phyloP scores from a whole-genome alignment of 2,797 vertebrate species.

The Megaceryle alcyon region DNA sequence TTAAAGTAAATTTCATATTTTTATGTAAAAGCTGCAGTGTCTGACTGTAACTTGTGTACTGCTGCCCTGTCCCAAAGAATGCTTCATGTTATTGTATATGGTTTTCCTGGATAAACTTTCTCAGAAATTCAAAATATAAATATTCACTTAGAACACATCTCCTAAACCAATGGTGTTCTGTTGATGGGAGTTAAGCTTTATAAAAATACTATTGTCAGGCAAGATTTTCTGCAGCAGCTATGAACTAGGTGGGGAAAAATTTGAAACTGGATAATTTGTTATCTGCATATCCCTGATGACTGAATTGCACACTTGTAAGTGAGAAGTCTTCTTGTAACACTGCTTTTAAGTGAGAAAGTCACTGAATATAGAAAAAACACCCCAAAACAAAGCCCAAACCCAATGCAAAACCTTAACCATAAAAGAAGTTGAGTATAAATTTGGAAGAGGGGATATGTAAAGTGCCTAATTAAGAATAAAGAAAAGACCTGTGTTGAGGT shows the following conservation, averaged over 20 bases:
- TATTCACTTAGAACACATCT: neutral
- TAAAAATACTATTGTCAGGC: neutral
- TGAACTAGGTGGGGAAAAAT: neutral
- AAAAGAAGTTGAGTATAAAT: neutral
- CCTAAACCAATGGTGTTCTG: neutral
- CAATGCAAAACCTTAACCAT: neutral
- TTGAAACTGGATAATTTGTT: constrained; percentile 7
- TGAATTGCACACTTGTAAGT: neutral
- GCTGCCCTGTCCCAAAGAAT: neutral
- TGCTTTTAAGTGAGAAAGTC: neutral
- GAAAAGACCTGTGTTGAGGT: neutral
- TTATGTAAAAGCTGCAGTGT: neutral
- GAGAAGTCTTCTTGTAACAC: neutral
- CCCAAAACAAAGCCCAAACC: neutral
- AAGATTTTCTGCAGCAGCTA: neutral
- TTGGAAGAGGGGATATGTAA: neutral
- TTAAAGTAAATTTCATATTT: neutral
- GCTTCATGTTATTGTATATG: neutral
- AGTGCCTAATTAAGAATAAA: constrained; percentile 8
- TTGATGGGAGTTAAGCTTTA: neutral
- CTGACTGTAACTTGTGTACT: neutral
- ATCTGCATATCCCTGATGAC: neutral
- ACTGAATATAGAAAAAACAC: neutral
- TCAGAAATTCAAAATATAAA: constrained; percentile 21
- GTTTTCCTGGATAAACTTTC: neutral